Evolutionary conservation across 2,888 invertebrate genomes (phyloP).

Genomic region (Zygogramma bicolorata): DNA sequence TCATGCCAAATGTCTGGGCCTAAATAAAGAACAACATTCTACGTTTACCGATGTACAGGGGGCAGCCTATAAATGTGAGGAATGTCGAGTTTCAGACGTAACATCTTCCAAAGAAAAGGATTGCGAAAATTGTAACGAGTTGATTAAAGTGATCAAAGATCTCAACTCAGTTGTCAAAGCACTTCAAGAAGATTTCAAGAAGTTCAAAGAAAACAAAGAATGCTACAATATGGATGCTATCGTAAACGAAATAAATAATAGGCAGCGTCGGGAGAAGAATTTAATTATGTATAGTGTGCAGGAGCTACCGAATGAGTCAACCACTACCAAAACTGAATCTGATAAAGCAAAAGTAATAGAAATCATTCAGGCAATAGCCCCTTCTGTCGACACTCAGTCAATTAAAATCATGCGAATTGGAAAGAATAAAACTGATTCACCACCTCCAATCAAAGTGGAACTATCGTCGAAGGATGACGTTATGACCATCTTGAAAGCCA

Average conservation of each 20-base stretch:
- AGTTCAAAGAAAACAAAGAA: not conserved
- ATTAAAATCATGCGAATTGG: slow-evolving; percentile 15
- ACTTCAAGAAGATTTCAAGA: slow-evolving; percentile 1
- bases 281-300: slow-evolving; percentile 13
- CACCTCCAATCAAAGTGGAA: not conserved
- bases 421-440: not conserved
- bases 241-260: not conserved
- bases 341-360: slow-evolving; percentile 7
- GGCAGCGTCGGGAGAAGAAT: slow-evolving; percentile 8
- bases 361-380: slow-evolving; percentile 7
- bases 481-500: slow-evolving; percentile 2
- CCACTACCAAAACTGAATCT: not conserved
- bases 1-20: no score
- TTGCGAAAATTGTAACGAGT: not conserved
- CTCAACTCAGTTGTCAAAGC: not conserved
- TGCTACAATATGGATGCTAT: slow-evolving; percentile 4
- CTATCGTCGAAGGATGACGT: slow-evolving; percentile 5
- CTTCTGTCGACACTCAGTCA: not conserved
- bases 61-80: no score
- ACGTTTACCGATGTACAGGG: no score
- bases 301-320: not conserved
- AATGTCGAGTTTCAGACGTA: no score
- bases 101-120: no score
- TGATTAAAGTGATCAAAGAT: not conserved
- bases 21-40: no score